Base-by-base conservation (phyloP, 1,140 invertebrate genomes). In the Parapsyche elsis region DNA sequence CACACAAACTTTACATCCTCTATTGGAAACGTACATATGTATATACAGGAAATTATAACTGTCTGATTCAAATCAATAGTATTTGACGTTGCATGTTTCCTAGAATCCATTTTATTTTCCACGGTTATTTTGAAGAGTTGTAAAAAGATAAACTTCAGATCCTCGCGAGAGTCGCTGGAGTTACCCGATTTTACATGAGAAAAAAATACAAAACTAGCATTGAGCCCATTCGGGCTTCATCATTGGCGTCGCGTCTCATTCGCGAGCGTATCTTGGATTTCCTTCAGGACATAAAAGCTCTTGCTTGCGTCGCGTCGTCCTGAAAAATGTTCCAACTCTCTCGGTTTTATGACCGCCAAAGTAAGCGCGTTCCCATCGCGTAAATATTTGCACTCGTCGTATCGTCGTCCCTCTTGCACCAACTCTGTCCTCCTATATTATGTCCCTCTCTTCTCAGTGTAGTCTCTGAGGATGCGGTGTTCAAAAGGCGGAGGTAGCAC, bases 251-350 rank as follows among this genome's bases (percentile, higher is more conserved):
- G 1, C 57, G 57, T 61, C 57, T 61, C 57, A 61, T 61, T 61
- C 57, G 57, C 30, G 30, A 7, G 30, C 30, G 57, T 19, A 21
- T 61, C 57, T 61, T 21, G 57, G 57, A 61, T 61, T 61, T 61
- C n/a, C 57, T 61, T 21, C 57, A 21, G n/a, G 57, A 61, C 57
- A 61, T 61, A 61, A 61, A 61, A 61, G 57, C 57, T 16, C 21
- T 61, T 16, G 21, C 12, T n/a, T 16, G 12, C 53, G 57, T 19
- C 5, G 9, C 57, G n/a, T 61, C 57, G n/a, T 9, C 30, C n/a
- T 61, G 57, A 61, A 61, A 61, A 61, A 61, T 21, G 57, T 21
- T 61, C 19, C 57, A 61, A 21, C 57, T 16, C n/a, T 19, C 57
- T 16, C 57, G 16, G 57, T 61, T 61, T 61, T 61, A 61, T 61